Percentiles rank a stretch among this genome's conserved stretches.
These are phyloP conservation scores for Drosophila borealis DNA, from an alignment of 2,888 invertebrate species.

Conservation along the genomic window DNA sequence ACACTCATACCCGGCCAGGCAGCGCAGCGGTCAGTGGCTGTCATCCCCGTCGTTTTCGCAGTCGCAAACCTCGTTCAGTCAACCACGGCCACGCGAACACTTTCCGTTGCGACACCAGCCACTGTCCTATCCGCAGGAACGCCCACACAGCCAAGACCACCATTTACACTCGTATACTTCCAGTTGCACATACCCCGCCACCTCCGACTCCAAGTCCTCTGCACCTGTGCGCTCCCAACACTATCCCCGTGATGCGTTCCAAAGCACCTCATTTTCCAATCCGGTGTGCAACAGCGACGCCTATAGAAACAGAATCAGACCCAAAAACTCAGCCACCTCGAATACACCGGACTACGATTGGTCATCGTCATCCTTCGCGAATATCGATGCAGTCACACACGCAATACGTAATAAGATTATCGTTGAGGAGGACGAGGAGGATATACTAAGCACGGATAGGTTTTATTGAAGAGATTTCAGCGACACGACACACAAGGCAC, in stretches of 20 bases:
- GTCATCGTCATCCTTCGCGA: slow-evolving; percentile 65
- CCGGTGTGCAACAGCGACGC: slow-evolving; percentile 43
- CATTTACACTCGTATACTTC: slow-evolving; percentile 25
- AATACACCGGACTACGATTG: slow-evolving; percentile 68
- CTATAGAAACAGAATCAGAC: slow-evolving; percentile 27
- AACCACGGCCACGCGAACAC: slow-evolving; percentile 58
- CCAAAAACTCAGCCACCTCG: slow-evolving; percentile 34
- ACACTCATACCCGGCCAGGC: slow-evolving; percentile 42
- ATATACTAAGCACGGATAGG: slow-evolving; percentile 82
- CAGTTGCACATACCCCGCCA: slow-evolving; percentile 23
- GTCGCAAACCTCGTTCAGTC: slow-evolving; percentile 42
- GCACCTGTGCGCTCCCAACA: slow-evolving; percentile 19
- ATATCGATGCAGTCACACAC: slow-evolving; percentile 76
- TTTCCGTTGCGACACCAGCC: slow-evolving; percentile 71
- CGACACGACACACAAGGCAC: slow-evolving; percentile 38
- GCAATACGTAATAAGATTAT: slow-evolving; percentile 82
- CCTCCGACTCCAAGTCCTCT: slow-evolving; percentile 20
- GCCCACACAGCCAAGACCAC: slow-evolving; percentile 42
- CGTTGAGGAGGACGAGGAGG: slow-evolving; percentile 82
- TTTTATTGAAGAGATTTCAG: slow-evolving; percentile 85
- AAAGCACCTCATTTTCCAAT: slow-evolving; percentile 65
- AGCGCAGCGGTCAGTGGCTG: slow-evolving; percentile 54
- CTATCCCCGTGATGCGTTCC: slow-evolving; percentile 47
- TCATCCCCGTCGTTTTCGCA: slow-evolving; percentile 60
- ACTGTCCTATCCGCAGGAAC: slow-evolving; percentile 64